Conservation (phyloP, 2,113 vertebrate species). For the Ariopsis seemanni region DNA sequence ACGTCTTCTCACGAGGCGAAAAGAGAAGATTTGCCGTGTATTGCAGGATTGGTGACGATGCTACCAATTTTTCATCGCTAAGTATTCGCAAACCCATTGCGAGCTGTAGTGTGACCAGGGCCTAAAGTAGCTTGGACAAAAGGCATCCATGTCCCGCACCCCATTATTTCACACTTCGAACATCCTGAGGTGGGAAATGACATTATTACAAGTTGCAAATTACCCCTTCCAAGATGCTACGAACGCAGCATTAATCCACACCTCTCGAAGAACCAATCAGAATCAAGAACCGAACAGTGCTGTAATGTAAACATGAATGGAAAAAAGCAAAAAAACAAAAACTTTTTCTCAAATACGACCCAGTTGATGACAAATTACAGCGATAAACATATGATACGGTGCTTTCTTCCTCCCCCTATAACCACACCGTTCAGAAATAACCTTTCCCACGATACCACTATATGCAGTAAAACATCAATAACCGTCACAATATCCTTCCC, state of each 20-base stretch:
- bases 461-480: conserved; percentile 21
- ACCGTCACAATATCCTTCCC: conserved; percentile 14
- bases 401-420: background rate
- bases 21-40: no score
- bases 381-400: background rate
- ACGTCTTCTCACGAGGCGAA: no score
- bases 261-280: background rate
- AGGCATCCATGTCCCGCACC: no score
- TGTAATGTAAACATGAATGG: background rate
- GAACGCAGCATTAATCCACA: background rate
- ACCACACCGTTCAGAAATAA: conserved; percentile 1
- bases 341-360: background rate
- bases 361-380: background rate
- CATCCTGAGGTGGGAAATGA: no score
- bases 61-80: no score
- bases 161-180: no score
- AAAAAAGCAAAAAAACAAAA: background rate
- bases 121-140: no score
- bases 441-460: conserved; percentile 12
- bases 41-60: no score
- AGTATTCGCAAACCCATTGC: no score
- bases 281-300: background rate
- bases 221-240: background rate
- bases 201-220: no score
- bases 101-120: no score